A percentile compares a stretch with the other conserved stretches of the same genome.
Conservation (phyloP, 1,140 invertebrate genomes). For the Laodelphax striatellus region DNA sequence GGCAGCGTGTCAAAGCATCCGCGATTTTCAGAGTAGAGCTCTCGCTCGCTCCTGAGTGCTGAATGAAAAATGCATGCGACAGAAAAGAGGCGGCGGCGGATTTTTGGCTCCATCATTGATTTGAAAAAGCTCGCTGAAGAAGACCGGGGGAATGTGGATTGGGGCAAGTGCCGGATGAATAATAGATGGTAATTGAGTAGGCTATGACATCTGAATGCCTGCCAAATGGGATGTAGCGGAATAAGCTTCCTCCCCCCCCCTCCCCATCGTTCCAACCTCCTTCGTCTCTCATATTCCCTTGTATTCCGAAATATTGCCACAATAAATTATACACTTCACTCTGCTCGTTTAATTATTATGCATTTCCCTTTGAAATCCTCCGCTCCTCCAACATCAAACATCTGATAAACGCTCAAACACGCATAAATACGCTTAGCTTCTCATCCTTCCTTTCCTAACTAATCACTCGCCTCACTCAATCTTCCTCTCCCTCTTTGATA, state of each 20-base stretch:
- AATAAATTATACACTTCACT: too few relatives aligned
- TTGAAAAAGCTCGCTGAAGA: background rate
- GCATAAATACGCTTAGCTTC: too few relatives aligned
- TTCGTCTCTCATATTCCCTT: background rate
- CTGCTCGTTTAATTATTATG: too few relatives aligned
- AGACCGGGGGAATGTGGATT: too few relatives aligned
- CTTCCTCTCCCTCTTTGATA: too few relatives aligned
- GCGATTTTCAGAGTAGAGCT: too few relatives aligned
- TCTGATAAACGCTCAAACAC: too few relatives aligned
- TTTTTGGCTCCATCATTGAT: conserved; percentile 6
- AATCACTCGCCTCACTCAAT: too few relatives aligned
- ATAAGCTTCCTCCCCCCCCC: background rate
- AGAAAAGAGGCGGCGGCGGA: conserved; percentile 1
- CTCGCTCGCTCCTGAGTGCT: background rate
- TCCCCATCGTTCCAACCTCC: background rate
- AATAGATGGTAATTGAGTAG: conserved; percentile 5
- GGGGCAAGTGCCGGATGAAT: background rate
- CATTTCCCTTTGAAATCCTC: too few relatives aligned
- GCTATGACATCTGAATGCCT: conserved; percentile 1
- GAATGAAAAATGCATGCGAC: conserved; percentile 6
- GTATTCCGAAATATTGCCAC: background rate
- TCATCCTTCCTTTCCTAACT: too few relatives aligned
- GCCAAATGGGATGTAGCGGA: too few relatives aligned
- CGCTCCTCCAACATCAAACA: too few relatives aligned
- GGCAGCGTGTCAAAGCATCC: conserved; percentile 2